phyloP scores from a whole-genome alignment of 2,888 invertebrate species.

The Himalopsyche anomala region DNA sequence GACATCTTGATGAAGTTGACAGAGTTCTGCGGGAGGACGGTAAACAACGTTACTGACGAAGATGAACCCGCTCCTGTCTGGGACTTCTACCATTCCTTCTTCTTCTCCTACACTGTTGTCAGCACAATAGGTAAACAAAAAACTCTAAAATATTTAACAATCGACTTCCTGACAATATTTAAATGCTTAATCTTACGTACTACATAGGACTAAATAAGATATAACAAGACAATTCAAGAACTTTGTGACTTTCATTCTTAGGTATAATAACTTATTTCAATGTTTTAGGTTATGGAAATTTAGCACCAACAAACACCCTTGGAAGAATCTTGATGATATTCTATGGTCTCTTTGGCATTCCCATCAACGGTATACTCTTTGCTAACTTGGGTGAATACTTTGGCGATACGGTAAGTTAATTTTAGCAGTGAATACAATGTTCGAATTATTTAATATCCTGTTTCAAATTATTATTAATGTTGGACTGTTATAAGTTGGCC shows the following conservation, averaged over 20 bases:
- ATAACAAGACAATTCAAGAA: too few relatives aligned
- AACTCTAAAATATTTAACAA: neutral
- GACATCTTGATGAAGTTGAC: conserved; percentile 80
- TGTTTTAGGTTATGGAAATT: conserved; percentile 89
- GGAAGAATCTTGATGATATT: conserved; percentile 91
- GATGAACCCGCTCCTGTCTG: conserved; percentile 82
- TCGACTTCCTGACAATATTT: too few relatives aligned
- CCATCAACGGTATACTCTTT: conserved; percentile 87
- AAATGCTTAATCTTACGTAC: too few relatives aligned
- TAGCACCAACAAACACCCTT: conserved; percentile 88
- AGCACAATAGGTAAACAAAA: conserved; percentile 87
- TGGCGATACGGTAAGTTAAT: conserved; percentile 81
- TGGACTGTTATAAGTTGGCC: too few relatives aligned
- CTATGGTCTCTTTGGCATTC: conserved; percentile 91
- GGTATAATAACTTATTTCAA: neutral
- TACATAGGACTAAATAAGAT: too few relatives aligned
- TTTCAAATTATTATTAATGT: too few relatives aligned
- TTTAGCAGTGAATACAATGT: too few relatives aligned
- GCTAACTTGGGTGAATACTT: conserved; percentile 92
- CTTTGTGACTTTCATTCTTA: too few relatives aligned
- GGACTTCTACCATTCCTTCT: conserved; percentile 94
- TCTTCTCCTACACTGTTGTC: conserved; percentile 93
- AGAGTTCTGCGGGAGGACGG: conserved; percentile 85
- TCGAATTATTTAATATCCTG: too few relatives aligned
- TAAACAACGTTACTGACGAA: conserved; percentile 80